Conservation (phyloP, 2,797 vertebrate species). For the Rhinoraja longicauda region DNA sequence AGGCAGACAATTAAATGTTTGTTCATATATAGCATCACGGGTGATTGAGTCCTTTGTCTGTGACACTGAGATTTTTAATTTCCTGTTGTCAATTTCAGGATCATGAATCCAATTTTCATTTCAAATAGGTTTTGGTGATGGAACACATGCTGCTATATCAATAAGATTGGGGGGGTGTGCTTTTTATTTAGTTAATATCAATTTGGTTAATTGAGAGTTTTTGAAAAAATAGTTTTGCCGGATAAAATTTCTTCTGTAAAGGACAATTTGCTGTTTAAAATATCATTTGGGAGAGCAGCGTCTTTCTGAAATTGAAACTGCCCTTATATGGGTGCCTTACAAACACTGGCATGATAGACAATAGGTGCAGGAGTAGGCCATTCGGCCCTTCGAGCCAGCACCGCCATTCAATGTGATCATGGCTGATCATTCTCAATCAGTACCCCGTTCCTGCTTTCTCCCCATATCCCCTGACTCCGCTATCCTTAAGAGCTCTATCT, state of each 20-base stretch:
- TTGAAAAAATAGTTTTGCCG: neutral
- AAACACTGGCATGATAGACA: neutral
- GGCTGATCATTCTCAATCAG: no score
- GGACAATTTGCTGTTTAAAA: neutral
- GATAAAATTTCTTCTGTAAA: neutral
- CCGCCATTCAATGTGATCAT: no score
- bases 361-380: no score
- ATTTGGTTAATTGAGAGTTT: neutral
- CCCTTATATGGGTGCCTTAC: neutral
- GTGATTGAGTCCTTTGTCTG: neutral
- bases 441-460: no score
- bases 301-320: neutral
- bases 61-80: neutral
- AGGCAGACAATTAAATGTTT: neutral
- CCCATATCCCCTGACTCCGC: no score
- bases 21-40: neutral
- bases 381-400: no score
- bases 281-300: neutral
- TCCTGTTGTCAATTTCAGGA: neutral
- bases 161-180: neutral
- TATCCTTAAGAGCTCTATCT: no score
- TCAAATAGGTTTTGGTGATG: neutral
- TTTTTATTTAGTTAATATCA: neutral
- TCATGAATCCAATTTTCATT: neutral
- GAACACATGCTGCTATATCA: neutral